Conservation (phyloP, 2,888 invertebrate species). For the Parelbella ahira region DNA sequence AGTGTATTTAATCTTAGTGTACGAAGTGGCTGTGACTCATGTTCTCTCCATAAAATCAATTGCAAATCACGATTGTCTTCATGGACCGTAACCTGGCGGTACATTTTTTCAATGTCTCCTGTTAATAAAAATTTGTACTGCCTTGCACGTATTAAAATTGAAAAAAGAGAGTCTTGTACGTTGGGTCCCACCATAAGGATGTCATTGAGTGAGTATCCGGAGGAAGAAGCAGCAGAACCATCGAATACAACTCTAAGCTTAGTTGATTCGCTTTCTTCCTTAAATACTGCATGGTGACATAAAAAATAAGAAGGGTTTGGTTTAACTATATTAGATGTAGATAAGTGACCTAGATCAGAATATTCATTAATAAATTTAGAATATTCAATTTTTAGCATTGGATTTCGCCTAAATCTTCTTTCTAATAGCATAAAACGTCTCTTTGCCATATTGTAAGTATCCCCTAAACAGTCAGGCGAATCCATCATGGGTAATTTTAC, state of each 20-base stretch:
- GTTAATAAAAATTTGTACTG: slow-evolving; percentile 24
- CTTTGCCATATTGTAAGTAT: not conserved
- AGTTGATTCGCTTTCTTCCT: slow-evolving; percentile 38
- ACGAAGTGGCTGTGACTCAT: slow-evolving; percentile 26
- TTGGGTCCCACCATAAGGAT: slow-evolving; percentile 33
- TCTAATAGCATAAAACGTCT: not conserved
- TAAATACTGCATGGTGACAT: slow-evolving; percentile 46
- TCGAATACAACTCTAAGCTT: slow-evolving; percentile 43
- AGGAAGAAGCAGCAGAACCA: slow-evolving; percentile 34
- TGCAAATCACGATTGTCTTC: slow-evolving; percentile 35
- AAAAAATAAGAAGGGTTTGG: slow-evolving; percentile 36
- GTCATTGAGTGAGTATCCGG: slow-evolving; percentile 40
- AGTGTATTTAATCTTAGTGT: slow-evolving; percentile 27
- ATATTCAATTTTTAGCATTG: not conserved
- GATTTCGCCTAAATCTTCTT: not conserved
- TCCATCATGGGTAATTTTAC: slow-evolving; percentile 1
- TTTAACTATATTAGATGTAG: slow-evolving; percentile 1
- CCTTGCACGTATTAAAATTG: slow-evolving; percentile 22
- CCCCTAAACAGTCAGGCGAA: slow-evolving; percentile 3
- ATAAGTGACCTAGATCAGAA: slow-evolving; percentile 20
- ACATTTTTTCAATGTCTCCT: slow-evolving; percentile 40
- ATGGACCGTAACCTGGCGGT: slow-evolving; percentile 25
- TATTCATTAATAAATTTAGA: slow-evolving; percentile 5
- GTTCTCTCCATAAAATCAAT: slow-evolving; percentile 41
- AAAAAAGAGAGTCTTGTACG: slow-evolving; percentile 27